Conservation (phyloP, 2,797 vertebrate species). For the Cyprinella venusta region DNA sequence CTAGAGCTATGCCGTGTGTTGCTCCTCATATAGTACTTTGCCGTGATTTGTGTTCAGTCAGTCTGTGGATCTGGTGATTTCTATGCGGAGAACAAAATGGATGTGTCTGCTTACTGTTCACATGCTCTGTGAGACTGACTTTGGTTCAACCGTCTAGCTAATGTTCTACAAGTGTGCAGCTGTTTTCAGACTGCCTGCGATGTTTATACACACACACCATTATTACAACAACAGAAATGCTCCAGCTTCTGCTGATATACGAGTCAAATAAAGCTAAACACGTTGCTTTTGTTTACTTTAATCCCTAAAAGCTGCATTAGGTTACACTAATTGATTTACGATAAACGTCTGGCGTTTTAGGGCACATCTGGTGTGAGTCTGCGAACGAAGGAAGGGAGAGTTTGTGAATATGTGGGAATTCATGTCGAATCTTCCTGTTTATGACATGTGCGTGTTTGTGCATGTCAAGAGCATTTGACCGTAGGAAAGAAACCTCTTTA, state of each 20-base stretch:
- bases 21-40: conserved; percentile 51
- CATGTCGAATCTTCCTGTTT: conserved; percentile 34
- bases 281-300: conserved; percentile 18
- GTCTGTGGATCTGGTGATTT: conserved; percentile 41
- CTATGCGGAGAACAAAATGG: conserved; percentile 46
- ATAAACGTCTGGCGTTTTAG: conserved; percentile 28
- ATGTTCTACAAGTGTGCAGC: conserved; percentile 44
- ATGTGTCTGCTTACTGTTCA: conserved; percentile 56
- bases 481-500: neutral
- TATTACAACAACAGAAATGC: conserved; percentile 31
- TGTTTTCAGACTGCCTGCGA: conserved; percentile 36
- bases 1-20: conserved; percentile 46
- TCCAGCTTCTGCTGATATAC: conserved; percentile 42
- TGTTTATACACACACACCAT: conserved; percentile 45
- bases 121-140: conserved; percentile 41
- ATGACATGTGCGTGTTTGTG: conserved; percentile 29
- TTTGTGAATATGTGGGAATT: conserved; percentile 28
- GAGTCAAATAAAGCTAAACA: conserved; percentile 39
- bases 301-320: conserved; percentile 22
- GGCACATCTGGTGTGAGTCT: conserved; percentile 33
- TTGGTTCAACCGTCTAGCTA: conserved; percentile 45
- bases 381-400: conserved; percentile 1
- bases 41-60: conserved; percentile 53
- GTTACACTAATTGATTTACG: conserved; percentile 45
- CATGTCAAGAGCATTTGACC: neutral